Evolutionary conservation across 2,797 vertebrate species (phyloP).

Genomic region (Coccyzus lansbergi): DNA sequence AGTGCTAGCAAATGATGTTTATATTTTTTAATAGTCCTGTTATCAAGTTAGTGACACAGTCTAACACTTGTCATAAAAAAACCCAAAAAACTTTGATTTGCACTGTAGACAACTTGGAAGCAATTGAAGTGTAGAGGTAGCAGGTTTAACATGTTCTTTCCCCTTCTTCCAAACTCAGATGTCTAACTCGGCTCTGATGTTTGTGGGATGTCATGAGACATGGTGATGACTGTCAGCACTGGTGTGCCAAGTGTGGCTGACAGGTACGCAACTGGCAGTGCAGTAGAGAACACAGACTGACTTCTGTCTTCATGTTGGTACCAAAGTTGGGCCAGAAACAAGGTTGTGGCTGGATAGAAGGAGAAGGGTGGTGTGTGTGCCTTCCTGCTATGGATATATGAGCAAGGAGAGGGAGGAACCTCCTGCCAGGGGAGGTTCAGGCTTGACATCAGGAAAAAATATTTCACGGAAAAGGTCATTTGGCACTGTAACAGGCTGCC

Average conservation of each 20-base stretch:
- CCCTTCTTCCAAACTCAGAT: background rate
- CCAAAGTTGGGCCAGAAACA: background rate
- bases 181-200: background rate
- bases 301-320: background rate
- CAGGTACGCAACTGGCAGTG: accelerated
- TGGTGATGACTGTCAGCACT: background rate
- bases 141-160: background rate
- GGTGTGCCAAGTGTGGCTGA: accelerated
- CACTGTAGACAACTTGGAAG: background rate
- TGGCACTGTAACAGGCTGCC: no score
- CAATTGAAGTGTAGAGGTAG: background rate
- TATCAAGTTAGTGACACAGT: background rate
- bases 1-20: background rate
- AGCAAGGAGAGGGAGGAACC: no score
- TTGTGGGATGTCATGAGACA: background rate
- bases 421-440: no score
- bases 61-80: background rate
- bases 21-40: background rate
- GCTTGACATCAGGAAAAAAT: no score
- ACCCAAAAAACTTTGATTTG: background rate
- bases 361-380: accelerated
- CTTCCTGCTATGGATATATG: background rate
- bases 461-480: no score
- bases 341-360: accelerated
- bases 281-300: background rate